Base-by-base conservation (phyloP, 2,888 invertebrate species). In the Mylabris sibirica region DNA sequence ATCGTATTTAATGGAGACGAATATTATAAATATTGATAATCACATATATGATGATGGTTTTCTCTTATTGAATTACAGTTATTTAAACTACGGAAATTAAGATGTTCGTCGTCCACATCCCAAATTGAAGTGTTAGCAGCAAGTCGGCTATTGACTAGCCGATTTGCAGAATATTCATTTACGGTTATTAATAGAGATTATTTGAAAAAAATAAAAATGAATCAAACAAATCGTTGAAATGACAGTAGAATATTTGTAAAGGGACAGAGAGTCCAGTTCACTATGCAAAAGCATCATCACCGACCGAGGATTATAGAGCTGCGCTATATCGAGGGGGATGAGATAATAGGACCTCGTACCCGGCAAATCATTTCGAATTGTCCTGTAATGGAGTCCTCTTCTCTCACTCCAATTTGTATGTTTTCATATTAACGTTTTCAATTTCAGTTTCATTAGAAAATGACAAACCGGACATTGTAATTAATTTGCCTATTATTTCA, bases 211-310 rank as follows among this genome's bases (percentile, higher is more conserved):
- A 79, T n/a, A n/a, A n/a, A n/a, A n/a, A n/a, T n/a, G n/a, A 78
- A 78, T 78, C 71, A 74, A 74, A 0, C 72, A 75, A 77, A 78
- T 76, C 78, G 79, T 79, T 79, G 80, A 81, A 80, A 80, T 80
- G 80, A 79, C 79, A 79, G 79, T 78, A 79, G 80, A 49, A 76
- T 77, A 77, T 76, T 77, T 75, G 78, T 78, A 79, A 77, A 78
- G 79, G 74, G 72, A 77, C 11, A 12, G 38, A 2, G 35, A 35
- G 12, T 38, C n/a, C 17, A 17, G 41, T 17, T 6, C 75, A 75
- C 75, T 77, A 80, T 80, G 80, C 79, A 80, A 79, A 80, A 71
- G 71, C 72, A 73, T 69, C 68, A 70, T 70, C 64, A 73, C 72
- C 75, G 74, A 74, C 64, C 30, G 30, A 74, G 77, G 76, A 76